Evolutionary conservation across 2,797 vertebrate genomes (phyloP).

Genomic region (Hafferia zeledoni): DNA sequence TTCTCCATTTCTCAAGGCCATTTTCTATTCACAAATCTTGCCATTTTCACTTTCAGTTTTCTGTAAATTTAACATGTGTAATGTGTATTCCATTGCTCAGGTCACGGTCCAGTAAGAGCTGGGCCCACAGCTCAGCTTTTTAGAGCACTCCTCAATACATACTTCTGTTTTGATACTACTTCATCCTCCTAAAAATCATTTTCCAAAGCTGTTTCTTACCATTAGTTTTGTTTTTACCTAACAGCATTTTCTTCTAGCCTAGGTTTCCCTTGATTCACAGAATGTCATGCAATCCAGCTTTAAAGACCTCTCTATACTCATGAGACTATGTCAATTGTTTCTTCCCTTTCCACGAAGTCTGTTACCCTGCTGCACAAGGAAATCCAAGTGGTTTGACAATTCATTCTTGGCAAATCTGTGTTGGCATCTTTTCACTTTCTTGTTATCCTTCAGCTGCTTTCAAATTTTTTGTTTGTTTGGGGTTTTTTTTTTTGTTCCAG

Average conservation of each 20-base stretch:
- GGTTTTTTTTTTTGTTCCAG: neutral
- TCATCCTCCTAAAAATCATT: neutral
- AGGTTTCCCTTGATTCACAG: neutral
- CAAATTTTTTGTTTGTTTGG: neutral
- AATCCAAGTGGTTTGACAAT: conserved; percentile 34
- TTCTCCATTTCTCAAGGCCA: neutral
- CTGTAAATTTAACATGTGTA: neutral
- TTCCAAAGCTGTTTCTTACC: neutral
- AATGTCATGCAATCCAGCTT: neutral
- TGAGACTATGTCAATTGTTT: neutral
- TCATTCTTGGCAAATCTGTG: neutral
- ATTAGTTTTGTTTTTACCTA: neutral
- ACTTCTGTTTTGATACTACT: neutral
- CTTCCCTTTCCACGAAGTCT: conserved; percentile 17
- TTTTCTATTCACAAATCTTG: neutral
- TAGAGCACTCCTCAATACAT: neutral
- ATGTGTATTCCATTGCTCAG: neutral
- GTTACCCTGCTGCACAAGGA: neutral
- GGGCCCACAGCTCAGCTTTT: neutral
- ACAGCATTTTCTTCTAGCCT: neutral
- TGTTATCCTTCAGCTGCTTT: conserved; percentile 31
- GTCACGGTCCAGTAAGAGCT: neutral
- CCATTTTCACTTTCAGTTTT: neutral
- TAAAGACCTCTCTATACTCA: neutral
- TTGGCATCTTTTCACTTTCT: conserved; percentile 39